Base-by-base conservation (phyloP, 2,888 invertebrate genomes). In the Mechanitis messenoides region DNA sequence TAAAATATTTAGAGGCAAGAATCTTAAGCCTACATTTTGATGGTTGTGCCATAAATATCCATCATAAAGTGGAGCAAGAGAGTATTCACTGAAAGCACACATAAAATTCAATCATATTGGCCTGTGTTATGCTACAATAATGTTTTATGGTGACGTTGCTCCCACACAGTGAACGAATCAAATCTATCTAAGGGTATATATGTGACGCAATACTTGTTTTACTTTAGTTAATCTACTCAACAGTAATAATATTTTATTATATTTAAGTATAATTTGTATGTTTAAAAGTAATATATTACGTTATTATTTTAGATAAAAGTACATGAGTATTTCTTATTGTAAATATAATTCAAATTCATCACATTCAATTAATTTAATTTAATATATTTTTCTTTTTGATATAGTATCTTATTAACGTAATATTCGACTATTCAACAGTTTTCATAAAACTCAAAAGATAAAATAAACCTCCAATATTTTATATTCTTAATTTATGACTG, bases 91-190 rank as follows among this genome's bases (percentile, higher is more conserved):
- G 73, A 77, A 80, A 80, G 80, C 76, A 74, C 72, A 81, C 81
- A 86, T 87, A 87, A 87, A 87, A 83, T 87, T 87, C 85, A 87
- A 87, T 87, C 85, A 85, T 78, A 83, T 79, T 78, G 74, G 75
- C 78, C 72, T 79, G 75, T 79, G 78, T 80, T 80, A 77, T 76
- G 74, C 74, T 70, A 74, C 74, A 77, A 79, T 80, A 81, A 80
- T 85, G 82, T 80, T 87, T 87, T 87, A 88, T 84, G 78, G 79
- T 82, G 83, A 85, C 85, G 74, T 81, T 81, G 82, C 85, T 82
- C 88, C 88, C 87, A 87, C 87, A 83, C 81, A 64, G 71, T 31
- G 56, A 67, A 59, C 62, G 76, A 80, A 81, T 83, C 82, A 77
- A 72, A 65, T 53, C 33, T 58, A 59, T 50, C 46, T 46, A 12